Percentiles rank a stretch among this genome's conserved stretches.
These are phyloP conservation scores for silkworm (Bombyx mori) DNA, from an alignment of 1,140 invertebrate genomes.

Conservation along the genomic window DNA sequence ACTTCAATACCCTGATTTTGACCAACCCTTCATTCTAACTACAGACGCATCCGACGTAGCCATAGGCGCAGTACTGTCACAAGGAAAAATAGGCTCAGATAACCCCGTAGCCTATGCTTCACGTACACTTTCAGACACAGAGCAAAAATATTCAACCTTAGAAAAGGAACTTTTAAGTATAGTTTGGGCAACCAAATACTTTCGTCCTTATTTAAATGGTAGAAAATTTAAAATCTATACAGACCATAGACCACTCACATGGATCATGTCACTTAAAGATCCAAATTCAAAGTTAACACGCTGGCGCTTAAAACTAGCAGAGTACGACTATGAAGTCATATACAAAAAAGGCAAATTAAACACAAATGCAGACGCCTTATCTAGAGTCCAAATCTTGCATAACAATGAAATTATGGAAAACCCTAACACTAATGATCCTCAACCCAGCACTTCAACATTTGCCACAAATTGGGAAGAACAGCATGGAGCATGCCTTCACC, in stretches of 20 bases:
- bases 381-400: background rate
- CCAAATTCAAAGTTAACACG: slow-evolving; percentile 4
- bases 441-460: slow-evolving; percentile 9
- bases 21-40: slow-evolving; percentile 10
- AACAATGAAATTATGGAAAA: slow-evolving; percentile 3
- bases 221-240: background rate
- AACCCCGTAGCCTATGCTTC: slow-evolving; percentile 29
- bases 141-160: background rate
- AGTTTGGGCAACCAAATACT: slow-evolving; percentile 1
- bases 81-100: slow-evolving; percentile 26
- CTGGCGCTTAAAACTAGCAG: slow-evolving; percentile 14
- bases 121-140: slow-evolving; percentile 15
- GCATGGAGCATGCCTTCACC: slow-evolving; percentile 2
- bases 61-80: slow-evolving; percentile 36
- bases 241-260: slow-evolving; percentile 1
- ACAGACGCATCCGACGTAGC: slow-evolving; percentile 43
- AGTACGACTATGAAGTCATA: slow-evolving; percentile 14
- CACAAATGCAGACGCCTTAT: slow-evolving; percentile 13
- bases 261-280: background rate
- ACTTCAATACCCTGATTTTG: slow-evolving; percentile 44
- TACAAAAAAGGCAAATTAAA: slow-evolving; percentile 18
- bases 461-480: background rate
- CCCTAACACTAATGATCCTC: slow-evolving; percentile 5
- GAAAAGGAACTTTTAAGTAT: slow-evolving; percentile 1
- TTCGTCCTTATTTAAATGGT: background rate